A percentile compares a stretch with the other conserved stretches of the same genome.
These are phyloP conservation scores for Pherbina coryleti DNA, from an alignment of 2,888 invertebrate genomes.

Conservation along the genomic window DNA sequence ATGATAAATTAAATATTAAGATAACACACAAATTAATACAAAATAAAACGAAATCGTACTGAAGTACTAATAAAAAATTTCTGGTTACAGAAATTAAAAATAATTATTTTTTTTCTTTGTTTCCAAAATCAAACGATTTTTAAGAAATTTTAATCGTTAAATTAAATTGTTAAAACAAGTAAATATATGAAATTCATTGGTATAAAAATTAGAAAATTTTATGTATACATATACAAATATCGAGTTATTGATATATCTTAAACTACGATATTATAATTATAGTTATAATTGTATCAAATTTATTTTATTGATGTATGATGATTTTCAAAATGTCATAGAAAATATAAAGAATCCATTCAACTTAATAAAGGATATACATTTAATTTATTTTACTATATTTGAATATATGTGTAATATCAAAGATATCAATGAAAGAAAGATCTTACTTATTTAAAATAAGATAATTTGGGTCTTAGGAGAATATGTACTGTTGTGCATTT, in stretches of 20 bases:
- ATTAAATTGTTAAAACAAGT: constrained; percentile 15
- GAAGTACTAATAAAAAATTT: neutral
- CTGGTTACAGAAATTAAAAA: neutral
- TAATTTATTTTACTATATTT: constrained; percentile 20
- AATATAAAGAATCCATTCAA: constrained; percentile 38
- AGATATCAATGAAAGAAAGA: no score
- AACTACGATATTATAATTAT: constrained; percentile 18
- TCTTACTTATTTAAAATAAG: no score
- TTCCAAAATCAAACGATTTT: constrained; percentile 10
- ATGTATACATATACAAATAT: constrained; percentile 24
- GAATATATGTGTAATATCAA: constrained; percentile 17
- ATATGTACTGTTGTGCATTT: no score
- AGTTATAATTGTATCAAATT: constrained; percentile 28
- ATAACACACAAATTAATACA: neutral
- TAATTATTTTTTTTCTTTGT: no score
- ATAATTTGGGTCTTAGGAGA: no score
- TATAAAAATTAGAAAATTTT: constrained; percentile 33
- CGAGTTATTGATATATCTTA: constrained; percentile 23
- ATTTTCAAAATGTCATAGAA: constrained; percentile 32
- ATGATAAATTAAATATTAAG: neutral
- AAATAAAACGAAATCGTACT: neutral
- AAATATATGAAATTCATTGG: constrained; percentile 28
- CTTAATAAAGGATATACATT: constrained; percentile 31
- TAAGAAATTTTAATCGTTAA: neutral
- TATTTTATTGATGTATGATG: constrained; percentile 35